phyloP scores from a whole-genome alignment of 1,140 invertebrate species.

The Drosophila lowei region DNA sequence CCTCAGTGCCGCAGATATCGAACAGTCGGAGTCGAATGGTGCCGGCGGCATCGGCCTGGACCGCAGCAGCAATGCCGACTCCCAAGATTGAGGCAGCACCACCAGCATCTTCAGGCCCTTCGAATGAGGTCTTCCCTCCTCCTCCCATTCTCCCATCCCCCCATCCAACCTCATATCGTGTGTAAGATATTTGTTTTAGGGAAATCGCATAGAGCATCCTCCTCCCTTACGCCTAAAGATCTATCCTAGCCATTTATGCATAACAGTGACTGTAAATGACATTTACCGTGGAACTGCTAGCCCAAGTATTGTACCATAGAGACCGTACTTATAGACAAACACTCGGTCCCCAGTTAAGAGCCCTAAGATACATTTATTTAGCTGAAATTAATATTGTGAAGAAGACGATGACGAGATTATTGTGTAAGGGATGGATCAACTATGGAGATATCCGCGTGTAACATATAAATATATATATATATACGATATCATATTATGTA shows the following conservation, averaged over 20 bases:
- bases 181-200: constrained; percentile 3
- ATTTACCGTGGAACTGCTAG: constrained; percentile 43
- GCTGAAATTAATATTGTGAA: constrained; percentile 58
- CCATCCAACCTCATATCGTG: not conserved
- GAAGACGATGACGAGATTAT: constrained; percentile 61
- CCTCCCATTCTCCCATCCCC: no score
- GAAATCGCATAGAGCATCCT: constrained; percentile 15
- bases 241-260: constrained; percentile 21
- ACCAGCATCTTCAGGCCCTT: constrained; percentile 67
- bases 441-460: constrained; percentile 57
- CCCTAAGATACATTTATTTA: constrained; percentile 67
- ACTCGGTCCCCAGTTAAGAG: constrained; percentile 57
- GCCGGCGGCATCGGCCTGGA: constrained; percentile 50
- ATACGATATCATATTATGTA: constrained; percentile 67
- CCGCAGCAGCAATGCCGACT: constrained; percentile 62
- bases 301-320: constrained; percentile 72
- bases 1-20: constrained; percentile 85
- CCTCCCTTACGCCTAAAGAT: not conserved
- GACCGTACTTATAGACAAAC: constrained; percentile 19
- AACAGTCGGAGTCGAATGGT: constrained; percentile 78
- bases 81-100: constrained; percentile 65
- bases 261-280: constrained; percentile 57
- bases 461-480: constrained; percentile 44
- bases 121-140: constrained; percentile 32
- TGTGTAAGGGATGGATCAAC: constrained; percentile 45